Evolutionary conservation across 2,113 vertebrate species (phyloP).

Genomic region (Piaya cayana): DNA sequence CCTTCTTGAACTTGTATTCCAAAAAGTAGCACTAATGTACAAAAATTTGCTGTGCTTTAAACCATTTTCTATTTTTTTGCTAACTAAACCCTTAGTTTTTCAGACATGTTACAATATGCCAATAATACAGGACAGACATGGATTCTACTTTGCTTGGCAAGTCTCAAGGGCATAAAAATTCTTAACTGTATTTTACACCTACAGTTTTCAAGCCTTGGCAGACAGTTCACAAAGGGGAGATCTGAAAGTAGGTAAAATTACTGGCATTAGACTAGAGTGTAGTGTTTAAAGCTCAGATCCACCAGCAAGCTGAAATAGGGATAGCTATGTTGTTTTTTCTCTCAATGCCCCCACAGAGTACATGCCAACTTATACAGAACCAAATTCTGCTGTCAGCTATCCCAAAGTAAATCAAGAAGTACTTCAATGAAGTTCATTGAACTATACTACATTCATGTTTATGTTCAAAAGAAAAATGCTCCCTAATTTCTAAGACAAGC

Average conservation of each 20-base stretch:
- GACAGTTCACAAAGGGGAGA: conserved; percentile 39
- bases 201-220: conserved; percentile 43
- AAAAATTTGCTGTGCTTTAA: neutral
- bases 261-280: conserved; percentile 51
- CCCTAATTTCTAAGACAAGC: conserved; percentile 1
- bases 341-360: conserved; percentile 43
- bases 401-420: conserved; percentile 37
- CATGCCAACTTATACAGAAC: conserved; percentile 39
- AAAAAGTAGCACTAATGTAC: neutral
- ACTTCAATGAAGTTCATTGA: conserved; percentile 43
- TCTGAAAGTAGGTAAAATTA: conserved; percentile 42
- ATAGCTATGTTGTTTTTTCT: conserved; percentile 52
- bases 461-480: conserved; percentile 25
- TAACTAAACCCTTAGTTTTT: conserved; percentile 10
- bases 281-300: conserved; percentile 48
- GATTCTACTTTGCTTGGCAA: conserved; percentile 18
- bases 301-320: conserved; percentile 44
- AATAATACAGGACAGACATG: neutral
- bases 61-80: neutral
- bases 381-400: conserved; percentile 44
- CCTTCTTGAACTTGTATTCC: neutral
- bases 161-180: neutral
- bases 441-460: conserved; percentile 1
- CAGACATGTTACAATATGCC: neutral
- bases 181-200: conserved; percentile 51